Conservation (phyloP, 2,797 vertebrate species). For the Microcaecilia unicolor region DNA sequence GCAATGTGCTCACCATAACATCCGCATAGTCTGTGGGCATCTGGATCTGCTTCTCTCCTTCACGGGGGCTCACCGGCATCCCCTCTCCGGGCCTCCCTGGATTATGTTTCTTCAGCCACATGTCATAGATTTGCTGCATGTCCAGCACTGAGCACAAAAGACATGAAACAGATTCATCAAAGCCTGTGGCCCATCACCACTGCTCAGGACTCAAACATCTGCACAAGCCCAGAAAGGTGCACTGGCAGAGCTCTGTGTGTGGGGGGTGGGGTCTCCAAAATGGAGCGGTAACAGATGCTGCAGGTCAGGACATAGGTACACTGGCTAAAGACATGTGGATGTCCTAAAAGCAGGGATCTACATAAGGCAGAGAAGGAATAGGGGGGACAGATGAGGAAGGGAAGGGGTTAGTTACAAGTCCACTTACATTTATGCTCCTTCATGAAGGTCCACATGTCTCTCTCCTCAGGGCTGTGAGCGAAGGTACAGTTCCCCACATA, state of each 20-base stretch:
- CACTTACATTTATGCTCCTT: conserved; percentile 84
- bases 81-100: conserved; percentile 61
- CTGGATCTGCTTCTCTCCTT: conserved; percentile 77
- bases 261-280: too few species aligned
- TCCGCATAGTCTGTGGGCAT: conserved; percentile 93
- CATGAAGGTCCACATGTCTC: conserved; percentile 95
- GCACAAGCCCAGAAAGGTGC: too few species aligned
- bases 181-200: background rate
- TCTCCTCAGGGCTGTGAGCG: conserved; percentile 88
- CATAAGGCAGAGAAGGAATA: background rate
- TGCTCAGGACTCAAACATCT: background rate
- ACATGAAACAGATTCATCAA: accelerated
- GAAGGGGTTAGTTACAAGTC: background rate
- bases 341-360: background rate
- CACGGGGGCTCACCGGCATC: conserved; percentile 38
- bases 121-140: conserved; percentile 84
- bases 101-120: conserved; percentile 67
- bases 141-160: conserved; percentile 65
- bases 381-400: background rate
- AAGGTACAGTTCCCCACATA: conserved; percentile 84
- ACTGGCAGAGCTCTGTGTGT: too few species aligned
- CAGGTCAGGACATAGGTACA: too few species aligned
- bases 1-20: conserved; percentile 65
- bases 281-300: too few species aligned
- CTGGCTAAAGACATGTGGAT: too few species aligned